phyloP scores from a whole-genome alignment of 2,888 invertebrate species.

The Tenodera sinensis region DNA sequence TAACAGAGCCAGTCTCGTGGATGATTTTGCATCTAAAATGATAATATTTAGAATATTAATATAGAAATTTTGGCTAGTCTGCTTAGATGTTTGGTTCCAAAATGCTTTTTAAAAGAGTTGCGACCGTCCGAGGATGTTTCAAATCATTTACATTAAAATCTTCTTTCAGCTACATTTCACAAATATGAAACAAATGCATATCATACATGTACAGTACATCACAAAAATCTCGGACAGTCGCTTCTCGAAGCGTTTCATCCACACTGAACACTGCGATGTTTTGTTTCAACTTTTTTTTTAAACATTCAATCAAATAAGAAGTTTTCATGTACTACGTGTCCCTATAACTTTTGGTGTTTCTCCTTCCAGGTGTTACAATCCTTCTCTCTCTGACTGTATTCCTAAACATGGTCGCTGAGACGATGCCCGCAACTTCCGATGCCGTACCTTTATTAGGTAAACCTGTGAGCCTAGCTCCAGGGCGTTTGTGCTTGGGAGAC shows the following conservation, averaged over 20 bases:
- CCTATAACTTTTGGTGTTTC: slow-evolving; percentile 29
- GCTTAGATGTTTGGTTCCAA: neutral
- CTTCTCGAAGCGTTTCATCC: neutral
- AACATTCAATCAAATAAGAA: slow-evolving; percentile 27
- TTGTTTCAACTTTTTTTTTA: neutral
- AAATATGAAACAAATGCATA: too few species aligned
- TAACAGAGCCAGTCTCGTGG: too few species aligned
- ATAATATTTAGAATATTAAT: neutral
- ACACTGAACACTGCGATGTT: neutral
- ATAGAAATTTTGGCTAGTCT: neutral
- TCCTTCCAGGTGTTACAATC: slow-evolving; percentile 84
- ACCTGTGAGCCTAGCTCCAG: slow-evolving; percentile 15
- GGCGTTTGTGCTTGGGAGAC: slow-evolving; percentile 18
- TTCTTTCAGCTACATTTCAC: too few species aligned
- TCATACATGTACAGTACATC: too few species aligned
- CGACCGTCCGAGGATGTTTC: neutral
- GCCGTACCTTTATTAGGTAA: slow-evolving; percentile 82
- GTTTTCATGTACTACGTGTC: slow-evolving; percentile 7
- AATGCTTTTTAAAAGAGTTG: neutral
- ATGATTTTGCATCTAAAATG: neutral
- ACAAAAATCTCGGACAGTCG: neutral
- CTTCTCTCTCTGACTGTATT: slow-evolving; percentile 96
- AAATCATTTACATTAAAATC: too few species aligned
- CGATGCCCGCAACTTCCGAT: slow-evolving; percentile 96
- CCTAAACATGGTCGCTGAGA: slow-evolving; percentile 97